Evolutionary conservation across 2,797 vertebrate species (phyloP).

Genomic region (Sebastes oblongus): DNA sequence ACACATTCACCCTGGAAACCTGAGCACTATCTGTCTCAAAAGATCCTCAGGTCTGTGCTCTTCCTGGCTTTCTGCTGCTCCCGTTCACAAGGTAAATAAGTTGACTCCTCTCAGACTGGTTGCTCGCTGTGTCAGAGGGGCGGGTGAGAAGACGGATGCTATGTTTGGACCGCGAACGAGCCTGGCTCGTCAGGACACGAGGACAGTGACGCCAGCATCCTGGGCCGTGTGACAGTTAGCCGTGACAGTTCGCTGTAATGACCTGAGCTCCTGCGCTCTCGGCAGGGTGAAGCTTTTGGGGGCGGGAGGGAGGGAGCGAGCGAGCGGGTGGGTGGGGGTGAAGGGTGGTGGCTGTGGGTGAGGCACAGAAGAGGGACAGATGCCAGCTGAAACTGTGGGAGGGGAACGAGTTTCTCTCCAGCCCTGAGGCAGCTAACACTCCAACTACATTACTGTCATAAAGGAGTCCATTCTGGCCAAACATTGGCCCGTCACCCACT

Average conservation of each 20-base stretch:
- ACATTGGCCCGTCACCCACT: conserved; percentile 72
- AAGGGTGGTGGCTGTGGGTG: conserved; percentile 62
- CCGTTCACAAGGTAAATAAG: conserved; percentile 48
- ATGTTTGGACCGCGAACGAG: conserved; percentile 73
- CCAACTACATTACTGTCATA: conserved; percentile 80
- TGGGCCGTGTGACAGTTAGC: conserved; percentile 71
- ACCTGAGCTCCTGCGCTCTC: conserved; percentile 76
- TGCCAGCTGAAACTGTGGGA: conserved; percentile 79
- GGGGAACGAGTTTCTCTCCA: conserved; percentile 76
- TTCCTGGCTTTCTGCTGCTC: not conserved
- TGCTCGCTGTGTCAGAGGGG: conserved; percentile 46
- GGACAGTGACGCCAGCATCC: conserved; percentile 65
- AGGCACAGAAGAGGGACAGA: conserved; percentile 68
- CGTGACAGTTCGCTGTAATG: conserved; percentile 81
- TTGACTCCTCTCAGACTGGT: conserved; percentile 41
- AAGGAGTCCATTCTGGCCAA: conserved; percentile 75
- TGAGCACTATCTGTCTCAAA: not conserved
- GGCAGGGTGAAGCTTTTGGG: conserved; percentile 66
- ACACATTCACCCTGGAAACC: not conserved
- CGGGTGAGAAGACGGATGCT: conserved; percentile 65
- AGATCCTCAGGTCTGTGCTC: not conserved
- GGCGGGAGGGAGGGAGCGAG: conserved; percentile 7
- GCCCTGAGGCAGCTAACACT: conserved; percentile 76
- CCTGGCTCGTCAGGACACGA: conserved; percentile 58
- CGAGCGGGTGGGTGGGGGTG: not conserved